A percentile compares a stretch with the other conserved stretches of the same genome.
Evolutionary conservation across 2,797 vertebrate species (phyloP).

Genomic region (Anableps anableps): DNA sequence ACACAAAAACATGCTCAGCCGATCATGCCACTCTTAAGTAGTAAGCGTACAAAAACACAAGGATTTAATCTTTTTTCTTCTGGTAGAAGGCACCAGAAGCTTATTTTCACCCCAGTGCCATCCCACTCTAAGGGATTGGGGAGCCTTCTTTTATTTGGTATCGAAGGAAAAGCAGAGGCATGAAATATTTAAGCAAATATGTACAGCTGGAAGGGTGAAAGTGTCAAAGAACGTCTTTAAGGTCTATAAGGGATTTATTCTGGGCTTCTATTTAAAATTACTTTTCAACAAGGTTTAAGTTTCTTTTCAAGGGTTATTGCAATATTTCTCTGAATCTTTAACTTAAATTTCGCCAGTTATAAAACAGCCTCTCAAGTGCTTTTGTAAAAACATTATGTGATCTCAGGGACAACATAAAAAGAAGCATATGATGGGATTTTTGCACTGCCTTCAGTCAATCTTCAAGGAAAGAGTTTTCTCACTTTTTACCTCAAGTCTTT

Average conservation of each 20-base stretch:
- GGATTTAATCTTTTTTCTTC: constrained; percentile 67
- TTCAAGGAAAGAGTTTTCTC: neutral
- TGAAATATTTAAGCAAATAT: constrained; percentile 63
- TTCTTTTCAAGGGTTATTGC: constrained; percentile 19
- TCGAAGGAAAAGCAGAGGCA: constrained; percentile 22
- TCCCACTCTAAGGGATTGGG: constrained; percentile 40
- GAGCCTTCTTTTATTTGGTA: constrained; percentile 42
- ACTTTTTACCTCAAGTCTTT: constrained; percentile 8
- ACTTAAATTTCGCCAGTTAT: constrained; percentile 8
- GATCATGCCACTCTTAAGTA: constrained; percentile 40
- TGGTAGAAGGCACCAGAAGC: constrained; percentile 50
- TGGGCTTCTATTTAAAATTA: constrained; percentile 7
- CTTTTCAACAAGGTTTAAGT: constrained; percentile 3
- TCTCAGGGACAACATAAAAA: constrained; percentile 1
- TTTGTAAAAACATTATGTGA: neutral
- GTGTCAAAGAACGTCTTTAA: constrained; percentile 26
- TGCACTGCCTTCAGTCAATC: constrained; percentile 4
- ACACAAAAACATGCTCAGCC: constrained; percentile 23
- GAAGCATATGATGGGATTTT: constrained; percentile 15
- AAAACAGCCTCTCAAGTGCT: constrained; percentile 5
- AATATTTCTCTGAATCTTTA: constrained; percentile 13
- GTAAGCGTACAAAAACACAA: constrained; percentile 52
- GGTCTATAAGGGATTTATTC: constrained; percentile 11
- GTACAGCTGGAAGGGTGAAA: constrained; percentile 33
- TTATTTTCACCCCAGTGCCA: constrained; percentile 53